Conservation (phyloP, 2,888 invertebrate genomes). For the Augochlorella aurata region DNA sequence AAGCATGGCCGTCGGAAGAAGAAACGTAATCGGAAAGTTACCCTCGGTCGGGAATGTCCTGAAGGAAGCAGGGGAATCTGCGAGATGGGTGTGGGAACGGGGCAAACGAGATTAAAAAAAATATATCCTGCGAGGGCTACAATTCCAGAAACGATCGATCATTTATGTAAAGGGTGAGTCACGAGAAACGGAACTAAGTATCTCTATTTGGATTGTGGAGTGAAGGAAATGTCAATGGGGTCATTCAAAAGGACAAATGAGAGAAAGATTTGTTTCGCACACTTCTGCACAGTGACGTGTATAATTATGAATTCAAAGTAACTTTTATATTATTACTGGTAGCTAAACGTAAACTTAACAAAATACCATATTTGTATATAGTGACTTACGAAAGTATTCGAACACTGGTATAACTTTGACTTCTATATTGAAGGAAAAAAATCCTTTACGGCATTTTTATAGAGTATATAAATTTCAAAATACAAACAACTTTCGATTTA, state of each 20-base stretch:
- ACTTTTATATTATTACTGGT: too few relatives aligned
- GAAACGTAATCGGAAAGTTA: constrained; percentile 59
- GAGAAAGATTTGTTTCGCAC: not conserved
- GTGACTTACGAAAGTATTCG: too few relatives aligned
- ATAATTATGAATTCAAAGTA: too few relatives aligned
- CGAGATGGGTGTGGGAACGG: not conserved
- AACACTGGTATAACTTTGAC: too few relatives aligned
- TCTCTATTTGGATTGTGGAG: constrained; percentile 45
- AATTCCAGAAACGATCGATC: constrained; percentile 65
- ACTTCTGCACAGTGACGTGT: not conserved
- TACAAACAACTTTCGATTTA: too few relatives aligned
- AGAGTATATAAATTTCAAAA: too few relatives aligned
- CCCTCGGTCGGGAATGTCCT: constrained; percentile 22
- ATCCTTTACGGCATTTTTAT: too few relatives aligned
- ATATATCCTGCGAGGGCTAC: constrained; percentile 52
- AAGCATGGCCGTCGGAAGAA: constrained; percentile 30
- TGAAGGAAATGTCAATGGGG: not conserved
- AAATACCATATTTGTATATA: too few relatives aligned
- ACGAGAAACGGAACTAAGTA: constrained; percentile 53
- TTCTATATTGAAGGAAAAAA: too few relatives aligned
- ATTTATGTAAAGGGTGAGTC: constrained; percentile 61
- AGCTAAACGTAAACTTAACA: too few relatives aligned
- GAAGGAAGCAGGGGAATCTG: constrained; percentile 19
- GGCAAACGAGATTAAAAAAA: constrained; percentile 63
- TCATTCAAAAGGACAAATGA: not conserved